Conservation (phyloP, 2,797 vertebrate species). For the Galagoides demidoff region DNA sequence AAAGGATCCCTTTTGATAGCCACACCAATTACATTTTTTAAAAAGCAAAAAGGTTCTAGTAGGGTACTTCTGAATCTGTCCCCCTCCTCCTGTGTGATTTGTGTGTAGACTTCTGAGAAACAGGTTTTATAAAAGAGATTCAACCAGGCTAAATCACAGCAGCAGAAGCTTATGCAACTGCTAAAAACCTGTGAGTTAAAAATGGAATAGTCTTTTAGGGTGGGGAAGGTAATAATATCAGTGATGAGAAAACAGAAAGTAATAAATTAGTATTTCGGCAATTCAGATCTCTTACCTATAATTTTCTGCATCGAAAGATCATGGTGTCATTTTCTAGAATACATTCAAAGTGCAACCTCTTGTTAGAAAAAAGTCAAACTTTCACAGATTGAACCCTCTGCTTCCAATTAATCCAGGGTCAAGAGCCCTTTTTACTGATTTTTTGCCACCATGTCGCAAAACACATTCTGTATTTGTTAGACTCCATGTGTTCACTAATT, state of each 20-base stretch:
- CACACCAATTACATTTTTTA: conserved; percentile 47
- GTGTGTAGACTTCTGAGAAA: conserved; percentile 69
- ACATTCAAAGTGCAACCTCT: conserved; percentile 15
- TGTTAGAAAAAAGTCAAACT: conserved; percentile 53
- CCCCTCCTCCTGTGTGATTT: not conserved
- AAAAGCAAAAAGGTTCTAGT: conserved; percentile 52
- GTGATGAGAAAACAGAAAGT: conserved; percentile 75
- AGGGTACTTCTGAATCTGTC: conserved; percentile 3
- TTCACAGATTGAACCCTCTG: conserved; percentile 8
- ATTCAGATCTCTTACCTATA: conserved; percentile 52
- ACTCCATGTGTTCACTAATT: conserved; percentile 64
- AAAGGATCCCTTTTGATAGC: conserved; percentile 54
- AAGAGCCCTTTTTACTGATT: conserved; percentile 50
- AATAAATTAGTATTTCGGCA: conserved; percentile 61
- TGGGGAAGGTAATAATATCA: conserved; percentile 75
- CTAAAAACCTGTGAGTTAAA: conserved; percentile 78
- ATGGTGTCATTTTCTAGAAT: conserved; percentile 49
- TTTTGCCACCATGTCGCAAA: conserved; percentile 39
- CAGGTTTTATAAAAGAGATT: conserved; percentile 69
- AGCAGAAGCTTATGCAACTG: conserved; percentile 79
- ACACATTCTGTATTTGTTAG: conserved; percentile 61
- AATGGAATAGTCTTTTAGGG: conserved; percentile 77
- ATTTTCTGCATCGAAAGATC: conserved; percentile 32
- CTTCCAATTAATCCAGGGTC: not conserved
- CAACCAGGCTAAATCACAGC: conserved; percentile 70